A percentile compares a stretch with the other conserved stretches of the same genome.
Evolutionary conservation across 2,888 invertebrate genomes (phyloP).

Genomic region (Tromatobia lineatoria): DNA sequence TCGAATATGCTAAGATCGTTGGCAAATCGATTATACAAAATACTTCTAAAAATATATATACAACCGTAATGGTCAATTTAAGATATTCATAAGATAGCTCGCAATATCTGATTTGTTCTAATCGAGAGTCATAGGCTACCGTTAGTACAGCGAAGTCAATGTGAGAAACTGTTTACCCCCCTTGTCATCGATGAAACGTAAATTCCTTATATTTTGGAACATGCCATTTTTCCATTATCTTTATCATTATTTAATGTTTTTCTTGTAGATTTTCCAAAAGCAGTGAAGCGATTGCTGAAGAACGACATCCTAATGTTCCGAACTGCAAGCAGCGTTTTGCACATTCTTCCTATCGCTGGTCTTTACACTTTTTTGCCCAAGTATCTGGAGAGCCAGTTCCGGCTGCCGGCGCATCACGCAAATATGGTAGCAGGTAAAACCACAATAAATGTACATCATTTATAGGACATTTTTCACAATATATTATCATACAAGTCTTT

Average conservation of each 20-base stretch:
- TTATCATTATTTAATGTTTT: neutral
- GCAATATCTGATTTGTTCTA: too few species aligned
- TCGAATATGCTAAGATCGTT: too few species aligned
- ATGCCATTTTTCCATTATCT: too few species aligned
- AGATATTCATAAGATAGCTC: too few species aligned
- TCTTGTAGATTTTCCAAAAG: conserved; percentile 90
- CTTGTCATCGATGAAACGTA: too few species aligned
- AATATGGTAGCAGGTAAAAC: conserved; percentile 94
- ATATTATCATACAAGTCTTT: neutral
- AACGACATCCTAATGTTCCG: conserved; percentile 97
- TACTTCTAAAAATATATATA: too few species aligned
- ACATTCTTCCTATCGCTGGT: conserved; percentile 96
- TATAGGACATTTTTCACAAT: neutral
- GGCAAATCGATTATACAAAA: too few species aligned
- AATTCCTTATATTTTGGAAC: too few species aligned
- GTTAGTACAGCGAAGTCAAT: too few species aligned
- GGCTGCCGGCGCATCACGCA: conserved; percentile 94
- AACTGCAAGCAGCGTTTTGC: conserved; percentile 95
- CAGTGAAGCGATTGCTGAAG: conserved; percentile 92
- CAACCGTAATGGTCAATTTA: too few species aligned
- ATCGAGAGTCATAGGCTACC: too few species aligned
- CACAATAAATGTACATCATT: neutral
- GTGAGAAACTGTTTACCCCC: too few species aligned
- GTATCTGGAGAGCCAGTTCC: conserved; percentile 96
- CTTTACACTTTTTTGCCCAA: conserved; percentile 97